Percentiles rank a stretch among this genome's conserved stretches.
Conservation (phyloP, 2,797 vertebrate genomes). For the Gouania willdenowi region DNA sequence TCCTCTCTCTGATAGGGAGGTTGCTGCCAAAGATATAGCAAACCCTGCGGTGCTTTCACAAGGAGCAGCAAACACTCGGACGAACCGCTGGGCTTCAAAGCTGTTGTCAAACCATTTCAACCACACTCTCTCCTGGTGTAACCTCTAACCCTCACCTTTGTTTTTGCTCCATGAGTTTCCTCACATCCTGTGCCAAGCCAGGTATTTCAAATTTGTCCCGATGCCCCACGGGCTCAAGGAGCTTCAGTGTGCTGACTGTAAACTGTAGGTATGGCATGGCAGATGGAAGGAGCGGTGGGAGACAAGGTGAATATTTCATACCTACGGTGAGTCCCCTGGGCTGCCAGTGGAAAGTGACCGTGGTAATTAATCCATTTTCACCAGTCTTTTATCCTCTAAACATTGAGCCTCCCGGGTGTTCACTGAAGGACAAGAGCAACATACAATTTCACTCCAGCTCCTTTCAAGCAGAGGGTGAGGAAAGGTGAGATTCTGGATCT, state of each 20-base stretch:
- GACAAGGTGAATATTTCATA: slow-evolving; percentile 54
- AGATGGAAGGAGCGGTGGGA: slow-evolving; percentile 73
- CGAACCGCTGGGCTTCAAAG: slow-evolving; percentile 31
- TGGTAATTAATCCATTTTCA: slow-evolving; percentile 74
- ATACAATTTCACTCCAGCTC: slow-evolving; percentile 26
- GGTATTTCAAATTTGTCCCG: slow-evolving; percentile 42
- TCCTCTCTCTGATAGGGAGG: slow-evolving; percentile 39
- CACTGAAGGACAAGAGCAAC: slow-evolving; percentile 52
- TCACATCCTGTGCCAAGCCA: slow-evolving; percentile 26
- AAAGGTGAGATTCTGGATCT: not conserved
- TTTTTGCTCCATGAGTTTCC: slow-evolving; percentile 28
- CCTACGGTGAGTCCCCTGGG: slow-evolving; percentile 54
- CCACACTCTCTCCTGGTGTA: slow-evolving; percentile 26
- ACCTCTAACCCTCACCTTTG: slow-evolving; percentile 48
- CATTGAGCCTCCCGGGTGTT: slow-evolving; percentile 41
- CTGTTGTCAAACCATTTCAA: slow-evolving; percentile 58
- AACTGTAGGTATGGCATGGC: slow-evolving; percentile 58
- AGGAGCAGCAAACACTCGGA: slow-evolving; percentile 29
- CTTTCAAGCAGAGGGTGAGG: slow-evolving; percentile 15
- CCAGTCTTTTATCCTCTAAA: slow-evolving; percentile 35
- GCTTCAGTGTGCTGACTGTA: slow-evolving; percentile 18
- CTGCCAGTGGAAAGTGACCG: slow-evolving; percentile 59
- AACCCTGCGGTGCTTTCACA: slow-evolving; percentile 40
- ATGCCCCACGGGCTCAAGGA: slow-evolving; percentile 28
- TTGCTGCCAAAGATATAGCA: slow-evolving; percentile 50